Base-by-base conservation (phyloP, 2,888 invertebrate species). In the Nephrocerus scutellatus region DNA sequence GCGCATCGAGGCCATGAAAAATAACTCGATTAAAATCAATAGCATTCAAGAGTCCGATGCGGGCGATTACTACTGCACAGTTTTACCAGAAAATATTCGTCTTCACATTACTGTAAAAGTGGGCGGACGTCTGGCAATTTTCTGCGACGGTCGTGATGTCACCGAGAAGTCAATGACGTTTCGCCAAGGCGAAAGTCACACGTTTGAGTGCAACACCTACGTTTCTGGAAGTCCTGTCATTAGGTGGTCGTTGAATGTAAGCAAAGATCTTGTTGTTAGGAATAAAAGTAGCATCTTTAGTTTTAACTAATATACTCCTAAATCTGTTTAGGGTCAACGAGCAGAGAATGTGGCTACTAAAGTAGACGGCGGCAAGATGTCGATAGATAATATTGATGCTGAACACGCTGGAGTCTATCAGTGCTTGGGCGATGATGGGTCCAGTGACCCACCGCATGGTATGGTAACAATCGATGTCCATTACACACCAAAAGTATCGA, bases 221-320 rank as follows among this genome's bases (percentile, higher is more conserved):
- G 49, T 52, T 31, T 42, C 48, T 26, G 48, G 42, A 26, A 49
- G 52, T 14, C 26, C 49, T 6, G 54, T 51, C n/a, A 60, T 63
- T 23, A 63, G 59, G 39, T 66, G 66, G 66, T 62, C 59, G 6
- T 47, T 60, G 12, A 62, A 64, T 50, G 66, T 66, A 52, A 44
- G 57, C 52, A 24, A 7, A 20, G n/a, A 14, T 14, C 9, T 22
- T 26, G 9, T 25, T 41, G 18, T 29, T 14, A 3, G 15, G 7
- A 26, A 26, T 12, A 4, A 12, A 9, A 26, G 18, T 21, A 13
- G n/a, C 15, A 22, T 29, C 18, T 22, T 16, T 18, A 21, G 18
- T n/a, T 20, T 2, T 7, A 3, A 36, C 1, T 7, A 16, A 21
- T 12, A 9, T 28, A 12, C 3, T 14, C n/a, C 5, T 23, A 12